A percentile compares a stretch with the other conserved stretches of the same genome.
Evolutionary conservation across 2,888 invertebrate genomes (phyloP).

Genomic region (Melanophora roralis): DNA sequence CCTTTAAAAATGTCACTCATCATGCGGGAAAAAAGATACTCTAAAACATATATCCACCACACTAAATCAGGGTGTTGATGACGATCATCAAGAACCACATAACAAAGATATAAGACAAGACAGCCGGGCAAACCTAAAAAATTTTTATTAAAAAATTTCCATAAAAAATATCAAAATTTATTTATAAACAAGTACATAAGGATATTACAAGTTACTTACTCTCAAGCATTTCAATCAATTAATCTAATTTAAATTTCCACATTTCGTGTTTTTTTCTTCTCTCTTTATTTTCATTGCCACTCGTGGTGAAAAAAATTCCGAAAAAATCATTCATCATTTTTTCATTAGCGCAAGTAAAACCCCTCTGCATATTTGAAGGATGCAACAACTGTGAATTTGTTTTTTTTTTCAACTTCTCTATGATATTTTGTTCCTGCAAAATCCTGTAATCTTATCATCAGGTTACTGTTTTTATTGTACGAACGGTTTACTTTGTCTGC

Average conservation of each 20-base stretch:
- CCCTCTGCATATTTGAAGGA: neutral
- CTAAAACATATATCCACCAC: constrained; percentile 9
- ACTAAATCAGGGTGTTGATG: constrained; percentile 54
- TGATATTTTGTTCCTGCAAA: constrained; percentile 45
- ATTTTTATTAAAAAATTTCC: neutral
- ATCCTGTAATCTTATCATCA: constrained; percentile 66
- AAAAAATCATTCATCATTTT: constrained; percentile 47
- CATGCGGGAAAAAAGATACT: neutral
- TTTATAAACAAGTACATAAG: constrained; percentile 24
- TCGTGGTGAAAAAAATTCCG: constrained; percentile 40
- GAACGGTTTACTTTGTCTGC: constrained; percentile 33
- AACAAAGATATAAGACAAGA: neutral
- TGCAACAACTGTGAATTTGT: constrained; percentile 59
- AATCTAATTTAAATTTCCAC: constrained; percentile 74
- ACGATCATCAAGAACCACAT: constrained; percentile 39
- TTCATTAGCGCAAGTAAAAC: constrained; percentile 24
- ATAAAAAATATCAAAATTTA: neutral
- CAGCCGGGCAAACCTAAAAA: neutral
- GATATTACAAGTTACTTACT: constrained; percentile 41
- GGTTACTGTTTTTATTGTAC: constrained; percentile 53
- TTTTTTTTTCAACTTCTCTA: constrained; percentile 35
- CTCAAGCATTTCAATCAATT: constrained; percentile 73
- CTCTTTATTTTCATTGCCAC: constrained; percentile 40
- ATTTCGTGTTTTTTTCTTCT: constrained; percentile 61
- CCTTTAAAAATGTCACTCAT: constrained; percentile 56